Percentiles rank a stretch among this genome's conserved stretches.
Conservation (phyloP, 92 coral and sea anemone species). For the Micromussa lordhowensis region DNA sequence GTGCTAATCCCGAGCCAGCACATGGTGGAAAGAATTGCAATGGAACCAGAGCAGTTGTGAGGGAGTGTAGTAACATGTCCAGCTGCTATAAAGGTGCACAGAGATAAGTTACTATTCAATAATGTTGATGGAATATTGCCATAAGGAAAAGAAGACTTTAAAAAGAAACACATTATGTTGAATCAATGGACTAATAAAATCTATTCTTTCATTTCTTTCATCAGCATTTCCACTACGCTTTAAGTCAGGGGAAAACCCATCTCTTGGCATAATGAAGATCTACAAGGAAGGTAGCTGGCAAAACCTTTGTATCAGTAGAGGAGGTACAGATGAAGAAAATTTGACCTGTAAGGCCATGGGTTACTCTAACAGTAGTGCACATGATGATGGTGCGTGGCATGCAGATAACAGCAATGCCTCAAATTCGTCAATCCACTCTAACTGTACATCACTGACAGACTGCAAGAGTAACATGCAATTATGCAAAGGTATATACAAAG, state of each 20-base stretch:
- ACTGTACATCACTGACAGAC: neutral
- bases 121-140: neutral
- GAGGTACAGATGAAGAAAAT: neutral
- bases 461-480: neutral
- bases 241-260: neutral
- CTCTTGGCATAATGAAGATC: neutral
- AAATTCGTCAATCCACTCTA: neutral
- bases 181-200: neutral
- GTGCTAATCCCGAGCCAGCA: constrained; percentile 42
- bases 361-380: neutral
- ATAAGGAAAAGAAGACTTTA: neutral
- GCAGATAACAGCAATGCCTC: neutral
- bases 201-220: neutral
- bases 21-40: constrained; percentile 53
- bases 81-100: neutral
- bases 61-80: constrained; percentile 32
- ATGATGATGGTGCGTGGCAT: neutral
- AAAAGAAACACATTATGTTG: neutral
- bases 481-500: neutral
- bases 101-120: neutral
- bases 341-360: neutral
- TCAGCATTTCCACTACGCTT: constrained; percentile 9
- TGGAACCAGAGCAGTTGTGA: constrained; percentile 36
- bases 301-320: neutral
- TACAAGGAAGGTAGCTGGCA: neutral